Base-by-base conservation (phyloP, 2,113 vertebrate species). In the Gadus chalcogrammus region DNA sequence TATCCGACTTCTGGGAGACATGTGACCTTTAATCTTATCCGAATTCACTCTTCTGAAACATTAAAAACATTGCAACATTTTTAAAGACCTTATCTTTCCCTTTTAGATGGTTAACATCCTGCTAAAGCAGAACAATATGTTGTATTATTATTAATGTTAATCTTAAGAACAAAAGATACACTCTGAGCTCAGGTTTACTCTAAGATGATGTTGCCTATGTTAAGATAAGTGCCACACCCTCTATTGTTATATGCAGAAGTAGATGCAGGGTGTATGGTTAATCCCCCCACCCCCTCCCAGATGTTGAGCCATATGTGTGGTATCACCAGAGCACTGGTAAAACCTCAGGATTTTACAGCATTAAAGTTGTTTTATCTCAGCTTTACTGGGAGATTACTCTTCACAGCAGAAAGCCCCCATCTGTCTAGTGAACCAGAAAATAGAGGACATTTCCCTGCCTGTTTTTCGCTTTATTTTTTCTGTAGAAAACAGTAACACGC, bases 341-440 rank as follows among this genome's bases (percentile, higher is more conserved):
- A 91, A 90, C 90, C 92, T 85, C 77, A 74, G 91, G 89, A 90
- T 90, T 89, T 87, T 71, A 79, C 81, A 78, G 75, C 84, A 91
- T 91, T 94, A 94, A 94, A 94, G 88, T 90, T 85, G 81, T 92
- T 90, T 94, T 93, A 95, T 92, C 90, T 93, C 90, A 92, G 94
- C 93, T 96, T 94, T 92, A 85, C 89, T 84, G 85, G 56, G 86
- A 92, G 93, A 94, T 94, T 94, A 94, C 88, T 86, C 82, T 87
- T 80, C 83, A 91, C 89, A 93, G 90, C 88, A 91, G 90, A 91
- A 93, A 92, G 82, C 89, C 88, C 77, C 93, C 94, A 95, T 95
- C 93, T 92, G 89, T 90, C 89, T 91, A 79, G 79, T 65, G 61
- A 82, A 63, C 72, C 64, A 72, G 78, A 77, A 85, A 84, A 85